These are phyloP conservation scores for Yponomeuta plumbellus DNA, from an alignment of 2,888 invertebrate genomes.

Conservation along the genomic window DNA sequence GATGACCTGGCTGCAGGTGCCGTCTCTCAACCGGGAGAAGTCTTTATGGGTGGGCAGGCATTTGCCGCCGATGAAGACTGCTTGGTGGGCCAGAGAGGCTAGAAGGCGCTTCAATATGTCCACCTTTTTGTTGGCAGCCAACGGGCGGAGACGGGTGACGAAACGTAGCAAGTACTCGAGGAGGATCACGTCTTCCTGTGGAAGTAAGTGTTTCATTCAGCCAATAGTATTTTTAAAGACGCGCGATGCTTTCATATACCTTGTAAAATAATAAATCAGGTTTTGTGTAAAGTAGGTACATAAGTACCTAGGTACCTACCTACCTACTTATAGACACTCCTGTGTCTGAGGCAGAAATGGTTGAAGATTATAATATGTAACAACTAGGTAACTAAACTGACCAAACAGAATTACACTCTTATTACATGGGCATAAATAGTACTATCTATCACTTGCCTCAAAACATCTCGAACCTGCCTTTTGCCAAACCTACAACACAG, in stretches of 20 bases:
- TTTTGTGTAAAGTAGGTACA: neutral
- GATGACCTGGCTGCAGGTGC: conserved; percentile 69
- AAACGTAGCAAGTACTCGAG: conserved; percentile 85
- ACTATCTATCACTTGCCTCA: too few relatives aligned
- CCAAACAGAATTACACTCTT: too few relatives aligned
- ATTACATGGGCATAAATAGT: too few relatives aligned
- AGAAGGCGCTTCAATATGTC: conserved; percentile 79
- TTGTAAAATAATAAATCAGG: conserved; percentile 24
- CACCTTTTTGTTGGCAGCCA: conserved; percentile 76
- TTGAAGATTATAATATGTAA: too few relatives aligned
- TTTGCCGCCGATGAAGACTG: conserved; percentile 53
- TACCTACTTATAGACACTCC: too few relatives aligned
- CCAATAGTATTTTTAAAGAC: too few relatives aligned
- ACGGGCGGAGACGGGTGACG: conserved; percentile 79
- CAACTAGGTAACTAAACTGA: too few relatives aligned
- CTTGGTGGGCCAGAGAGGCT: conserved; percentile 82
- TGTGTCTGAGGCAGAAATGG: too few relatives aligned
- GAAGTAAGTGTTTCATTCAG: neutral
- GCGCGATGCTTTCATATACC: too few relatives aligned
- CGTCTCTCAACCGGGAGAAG: conserved; percentile 56
- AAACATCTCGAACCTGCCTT: too few relatives aligned
- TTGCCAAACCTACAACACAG: too few relatives aligned
- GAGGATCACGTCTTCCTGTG: conserved; percentile 80
- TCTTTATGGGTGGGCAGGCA: conserved; percentile 50
- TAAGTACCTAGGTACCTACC: too few relatives aligned